Evolutionary conservation across 1,140 invertebrate genomes (phyloP).

Genomic region (Agraylea sexmaculata): DNA sequence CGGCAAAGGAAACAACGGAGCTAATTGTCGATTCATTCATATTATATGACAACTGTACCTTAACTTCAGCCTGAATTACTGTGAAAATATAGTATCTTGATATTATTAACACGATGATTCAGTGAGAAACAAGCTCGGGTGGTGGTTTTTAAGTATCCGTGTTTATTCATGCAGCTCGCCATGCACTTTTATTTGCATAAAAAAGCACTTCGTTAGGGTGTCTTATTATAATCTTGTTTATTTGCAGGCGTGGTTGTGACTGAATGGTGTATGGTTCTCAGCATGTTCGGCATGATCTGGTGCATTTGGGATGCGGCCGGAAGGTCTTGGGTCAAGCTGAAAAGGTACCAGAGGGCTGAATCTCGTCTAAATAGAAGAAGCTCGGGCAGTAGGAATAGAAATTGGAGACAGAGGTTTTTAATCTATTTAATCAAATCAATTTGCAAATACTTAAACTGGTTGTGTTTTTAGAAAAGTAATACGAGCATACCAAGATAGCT

Average conservation of each 20-base stretch:
- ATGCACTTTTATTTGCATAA: no score
- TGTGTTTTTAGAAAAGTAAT: slow-evolving; percentile 64
- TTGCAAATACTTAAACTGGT: neutral
- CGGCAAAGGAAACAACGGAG: no score
- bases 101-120: no score
- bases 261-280: slow-evolving; percentile 65
- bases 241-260: slow-evolving; percentile 64
- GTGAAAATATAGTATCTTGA: no score
- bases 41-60: no score
- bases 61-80: no score
- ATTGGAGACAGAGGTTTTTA: slow-evolving; percentile 75
- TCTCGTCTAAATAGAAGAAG: slow-evolving; percentile 63
- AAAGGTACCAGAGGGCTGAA: slow-evolving; percentile 74
- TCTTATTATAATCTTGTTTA: slow-evolving; percentile 12
- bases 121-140: no score
- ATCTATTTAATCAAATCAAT: slow-evolving; percentile 6
- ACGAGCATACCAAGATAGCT: slow-evolving; percentile 80
- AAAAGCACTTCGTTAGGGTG: no score
- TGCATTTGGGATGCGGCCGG: slow-evolving; percentile 82
- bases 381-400: slow-evolving; percentile 66
- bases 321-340: slow-evolving; percentile 89
- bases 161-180: no score
- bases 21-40: no score
- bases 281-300: slow-evolving; percentile 69
- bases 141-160: no score